A percentile compares a stretch with the other conserved stretches of the same genome.
Conservation (phyloP, 2,888 invertebrate species). For the Acanthopleura granulata region DNA sequence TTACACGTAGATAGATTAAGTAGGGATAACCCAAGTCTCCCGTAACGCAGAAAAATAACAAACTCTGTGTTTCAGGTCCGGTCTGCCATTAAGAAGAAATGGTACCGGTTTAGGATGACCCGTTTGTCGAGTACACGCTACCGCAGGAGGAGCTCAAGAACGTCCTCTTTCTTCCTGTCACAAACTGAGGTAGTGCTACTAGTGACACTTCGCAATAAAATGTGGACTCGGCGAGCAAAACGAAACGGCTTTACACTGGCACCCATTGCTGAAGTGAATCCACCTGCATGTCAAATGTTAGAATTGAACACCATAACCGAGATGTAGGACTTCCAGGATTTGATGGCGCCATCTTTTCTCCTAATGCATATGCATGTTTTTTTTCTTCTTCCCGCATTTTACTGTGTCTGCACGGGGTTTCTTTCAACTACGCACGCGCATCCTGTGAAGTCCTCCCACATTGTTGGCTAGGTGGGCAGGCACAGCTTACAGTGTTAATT, state of each 20-base stretch:
- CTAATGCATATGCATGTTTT: neutral
- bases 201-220: slow-evolving; percentile 25
- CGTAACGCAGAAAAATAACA: neutral
- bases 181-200: slow-evolving; percentile 53
- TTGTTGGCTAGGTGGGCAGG: too few species aligned
- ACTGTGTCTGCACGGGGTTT: neutral
- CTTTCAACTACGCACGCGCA: neutral
- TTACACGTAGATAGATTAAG: too few species aligned
- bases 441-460: too few species aligned
- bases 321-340: neutral
- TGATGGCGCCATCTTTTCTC: neutral
- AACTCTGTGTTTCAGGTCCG: slow-evolving; percentile 47
- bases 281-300: slow-evolving; percentile 15
- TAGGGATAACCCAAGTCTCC: neutral
- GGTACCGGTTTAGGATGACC: slow-evolving; percentile 55
- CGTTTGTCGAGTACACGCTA: slow-evolving; percentile 45
- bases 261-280: neutral
- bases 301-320: slow-evolving; percentile 8
- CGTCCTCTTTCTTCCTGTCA: slow-evolving; percentile 57
- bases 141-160: slow-evolving; percentile 54
- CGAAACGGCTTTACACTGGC: slow-evolving; percentile 15
- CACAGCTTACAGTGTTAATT: too few species aligned
- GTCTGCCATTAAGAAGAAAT: slow-evolving; percentile 58
- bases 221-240: slow-evolving; percentile 22
- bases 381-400: neutral